phyloP scores from a whole-genome alignment of 2,797 vertebrate species.

The Anguilla pacifica region DNA sequence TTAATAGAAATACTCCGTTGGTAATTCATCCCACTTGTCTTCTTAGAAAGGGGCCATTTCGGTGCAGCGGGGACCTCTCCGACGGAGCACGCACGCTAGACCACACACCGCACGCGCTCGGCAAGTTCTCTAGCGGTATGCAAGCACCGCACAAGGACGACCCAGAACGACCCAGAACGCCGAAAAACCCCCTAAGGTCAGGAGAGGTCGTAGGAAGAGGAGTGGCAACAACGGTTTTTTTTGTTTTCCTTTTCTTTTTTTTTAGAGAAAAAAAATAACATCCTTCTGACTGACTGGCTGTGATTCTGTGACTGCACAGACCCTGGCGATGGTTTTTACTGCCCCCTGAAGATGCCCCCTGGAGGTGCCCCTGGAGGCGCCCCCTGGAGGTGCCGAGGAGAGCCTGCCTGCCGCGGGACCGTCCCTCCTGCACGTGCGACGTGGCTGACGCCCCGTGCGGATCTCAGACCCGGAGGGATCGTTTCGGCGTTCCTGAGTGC shows the following conservation, averaged over 20 bases:
- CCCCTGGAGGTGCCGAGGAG: not conserved
- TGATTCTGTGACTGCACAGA: not conserved
- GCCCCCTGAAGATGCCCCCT: not conserved
- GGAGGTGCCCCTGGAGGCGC: not conserved
- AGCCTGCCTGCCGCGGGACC: too few relatives aligned
- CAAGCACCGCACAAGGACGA: not conserved
- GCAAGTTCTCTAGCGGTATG: not conserved
- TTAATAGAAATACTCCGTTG: constrained; percentile 40
- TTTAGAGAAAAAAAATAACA: not conserved
- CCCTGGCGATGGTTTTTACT: not conserved
- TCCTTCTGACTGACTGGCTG: not conserved
- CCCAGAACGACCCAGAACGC: not conserved
- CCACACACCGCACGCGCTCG: not conserved
- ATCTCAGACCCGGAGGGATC: not conserved
- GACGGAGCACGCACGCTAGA: not conserved
- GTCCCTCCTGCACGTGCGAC: not conserved
- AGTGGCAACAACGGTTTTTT: not conserved
- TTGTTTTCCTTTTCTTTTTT: not conserved
- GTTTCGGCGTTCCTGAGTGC: constrained; percentile 25
- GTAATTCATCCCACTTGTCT: constrained; percentile 40
- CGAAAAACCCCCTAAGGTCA: not conserved
- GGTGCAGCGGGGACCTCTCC: not conserved
- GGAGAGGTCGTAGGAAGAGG: not conserved
- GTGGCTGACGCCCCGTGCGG: not conserved
- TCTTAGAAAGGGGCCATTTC: not conserved